Evolutionary conservation across 2,113 vertebrate genomes (phyloP).

Genomic region (Procavia capensis): DNA sequence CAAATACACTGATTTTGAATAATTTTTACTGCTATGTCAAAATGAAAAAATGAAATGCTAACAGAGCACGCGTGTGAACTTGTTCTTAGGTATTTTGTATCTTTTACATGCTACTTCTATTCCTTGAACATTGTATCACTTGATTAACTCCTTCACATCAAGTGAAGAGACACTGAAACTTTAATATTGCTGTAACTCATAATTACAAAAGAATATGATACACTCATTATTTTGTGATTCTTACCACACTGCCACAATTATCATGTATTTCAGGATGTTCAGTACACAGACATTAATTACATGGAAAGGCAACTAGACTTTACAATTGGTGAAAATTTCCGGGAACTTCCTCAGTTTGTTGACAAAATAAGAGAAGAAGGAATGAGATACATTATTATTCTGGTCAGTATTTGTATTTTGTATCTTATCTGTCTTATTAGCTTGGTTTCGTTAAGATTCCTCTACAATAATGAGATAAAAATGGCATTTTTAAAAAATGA

Average conservation of each 20-base stretch:
- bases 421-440: not conserved
- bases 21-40: not conserved
- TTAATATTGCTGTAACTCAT: not conserved
- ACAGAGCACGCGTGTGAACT: not conserved
- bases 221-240: not conserved
- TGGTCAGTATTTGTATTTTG: constrained; percentile 88
- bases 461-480: not conserved
- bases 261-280: constrained; percentile 91
- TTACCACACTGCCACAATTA: not conserved
- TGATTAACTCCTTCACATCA: not conserved
- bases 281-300: constrained; percentile 96
- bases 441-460: constrained; percentile 29
- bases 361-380: constrained; percentile 89
- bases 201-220: not conserved
- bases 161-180: not conserved
- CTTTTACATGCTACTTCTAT: not conserved
- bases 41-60: not conserved
- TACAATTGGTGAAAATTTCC: constrained; percentile 87
- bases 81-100: not conserved
- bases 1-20: not conserved
- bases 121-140: not conserved
- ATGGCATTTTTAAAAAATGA: not conserved
- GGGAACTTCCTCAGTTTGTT: constrained; percentile 88
- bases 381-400: constrained; percentile 95
- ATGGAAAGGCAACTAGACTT: constrained; percentile 96